A percentile compares a stretch with the other conserved stretches of the same genome.
Conservation (phyloP, 2,888 invertebrate species). For the Cryptus viduatorius region DNA sequence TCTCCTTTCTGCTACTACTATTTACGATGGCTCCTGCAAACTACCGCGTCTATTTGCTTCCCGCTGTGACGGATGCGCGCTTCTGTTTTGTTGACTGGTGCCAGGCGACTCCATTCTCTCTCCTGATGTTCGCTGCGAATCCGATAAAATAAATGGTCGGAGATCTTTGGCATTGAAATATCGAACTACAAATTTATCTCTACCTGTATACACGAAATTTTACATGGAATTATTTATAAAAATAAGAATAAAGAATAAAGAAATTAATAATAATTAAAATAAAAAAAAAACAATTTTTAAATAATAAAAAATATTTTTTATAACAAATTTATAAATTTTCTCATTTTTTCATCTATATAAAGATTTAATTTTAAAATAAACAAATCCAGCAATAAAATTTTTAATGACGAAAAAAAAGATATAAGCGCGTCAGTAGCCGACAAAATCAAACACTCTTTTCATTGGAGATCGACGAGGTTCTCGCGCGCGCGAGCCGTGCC, state of each 20-base stretch:
- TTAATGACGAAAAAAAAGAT: conserved; percentile 1
- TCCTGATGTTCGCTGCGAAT: neutral
- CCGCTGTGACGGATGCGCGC: conserved; percentile 58
- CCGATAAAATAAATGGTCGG: neutral
- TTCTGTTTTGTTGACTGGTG: conserved; percentile 59
- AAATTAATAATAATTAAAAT: too few species aligned
- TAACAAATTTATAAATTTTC: neutral
- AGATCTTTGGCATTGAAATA: neutral
- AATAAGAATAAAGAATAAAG: too few species aligned
- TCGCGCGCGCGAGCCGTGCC: conserved; percentile 38
- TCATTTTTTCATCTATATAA: neutral
- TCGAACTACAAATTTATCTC: too few species aligned
- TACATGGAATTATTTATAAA: too few species aligned
- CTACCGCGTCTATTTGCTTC: conserved; percentile 55
- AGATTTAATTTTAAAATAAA: too few species aligned
- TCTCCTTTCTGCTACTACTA: conserved; percentile 24
- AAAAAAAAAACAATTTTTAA: too few species aligned
- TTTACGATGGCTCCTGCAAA: conserved; percentile 46
- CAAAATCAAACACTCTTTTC: conserved; percentile 60
- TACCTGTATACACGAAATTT: too few species aligned
- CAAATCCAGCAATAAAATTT: neutral
- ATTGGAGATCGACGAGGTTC: conserved; percentile 9
- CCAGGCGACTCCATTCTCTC: conserved; percentile 14
- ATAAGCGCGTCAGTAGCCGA: conserved; percentile 52
- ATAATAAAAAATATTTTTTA: neutral